phyloP scores from a whole-genome alignment of 2,797 vertebrate genomes.

The Okamejei kenojei region DNA sequence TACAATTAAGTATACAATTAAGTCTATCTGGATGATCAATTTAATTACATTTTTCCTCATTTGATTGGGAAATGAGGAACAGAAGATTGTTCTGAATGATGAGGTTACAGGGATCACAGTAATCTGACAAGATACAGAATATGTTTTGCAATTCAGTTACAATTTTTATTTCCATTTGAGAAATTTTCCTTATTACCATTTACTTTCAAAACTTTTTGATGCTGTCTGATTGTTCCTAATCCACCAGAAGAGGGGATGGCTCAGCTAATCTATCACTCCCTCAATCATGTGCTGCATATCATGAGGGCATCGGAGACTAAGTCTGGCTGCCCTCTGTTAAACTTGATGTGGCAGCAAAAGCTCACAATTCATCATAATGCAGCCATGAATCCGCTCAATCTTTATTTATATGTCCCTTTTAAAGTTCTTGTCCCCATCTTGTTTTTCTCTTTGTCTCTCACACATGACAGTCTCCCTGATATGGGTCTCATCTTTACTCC shows the following conservation, averaged over 20 bases:
- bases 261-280: background rate
- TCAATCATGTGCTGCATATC: background rate
- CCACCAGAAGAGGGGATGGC: background rate
- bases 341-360: background rate
- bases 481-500: background rate
- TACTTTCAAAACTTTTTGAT: background rate
- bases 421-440: background rate
- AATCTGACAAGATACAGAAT: background rate
- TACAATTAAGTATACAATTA: no score
- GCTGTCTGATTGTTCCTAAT: background rate
- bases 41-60: background rate
- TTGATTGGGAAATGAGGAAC: background rate
- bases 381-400: background rate
- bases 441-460: background rate
- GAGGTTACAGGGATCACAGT: background rate
- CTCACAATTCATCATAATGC: background rate
- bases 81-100: background rate
- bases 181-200: background rate
- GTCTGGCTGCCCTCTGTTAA: background rate
- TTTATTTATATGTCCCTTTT: background rate
- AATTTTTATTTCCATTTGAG: background rate
- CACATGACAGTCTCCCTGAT: background rate
- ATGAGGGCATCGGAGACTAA: background rate
- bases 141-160: background rate
- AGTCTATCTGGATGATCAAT: background rate